phyloP scores from a whole-genome alignment of 2,113 vertebrate species.

The Dicaeum eximium region DNA sequence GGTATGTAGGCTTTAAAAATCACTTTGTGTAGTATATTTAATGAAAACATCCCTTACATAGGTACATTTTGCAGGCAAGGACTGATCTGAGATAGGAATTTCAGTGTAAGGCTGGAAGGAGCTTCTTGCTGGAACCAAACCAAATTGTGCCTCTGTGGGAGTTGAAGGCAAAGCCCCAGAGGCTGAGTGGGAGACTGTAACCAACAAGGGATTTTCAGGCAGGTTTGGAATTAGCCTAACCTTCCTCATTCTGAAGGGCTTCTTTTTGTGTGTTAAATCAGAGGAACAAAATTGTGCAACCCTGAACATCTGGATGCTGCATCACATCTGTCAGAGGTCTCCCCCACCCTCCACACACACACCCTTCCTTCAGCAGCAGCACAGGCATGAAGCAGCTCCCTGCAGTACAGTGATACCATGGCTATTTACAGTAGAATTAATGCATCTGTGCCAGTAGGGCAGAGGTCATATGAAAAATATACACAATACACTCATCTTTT shows the following conservation, averaged over 20 bases:
- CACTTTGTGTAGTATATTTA: neutral
- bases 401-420: slow-evolving; percentile 20
- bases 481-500: slow-evolving; percentile 39
- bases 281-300: neutral
- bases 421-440: slow-evolving; percentile 71
- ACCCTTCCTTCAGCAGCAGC: slow-evolving; percentile 43
- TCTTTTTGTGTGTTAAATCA: neutral
- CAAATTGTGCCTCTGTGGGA: neutral
- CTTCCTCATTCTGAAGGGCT: neutral
- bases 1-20: slow-evolving; percentile 34
- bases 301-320: neutral
- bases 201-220: neutral
- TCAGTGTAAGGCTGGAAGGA: slow-evolving; percentile 48
- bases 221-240: neutral
- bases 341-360: slow-evolving; percentile 20
- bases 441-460: slow-evolving; percentile 58
- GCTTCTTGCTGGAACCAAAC: slow-evolving; percentile 29
- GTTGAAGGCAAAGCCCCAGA: slow-evolving; percentile 2
- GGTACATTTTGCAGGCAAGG: neutral
- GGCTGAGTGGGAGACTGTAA: neutral
- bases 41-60: neutral
- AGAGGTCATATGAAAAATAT: slow-evolving; percentile 66
- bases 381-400: slow-evolving; percentile 58
- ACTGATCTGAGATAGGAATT: neutral
- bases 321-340: slow-evolving; percentile 5